Percentiles rank a stretch among this genome's conserved stretches.
phyloP scores from a whole-genome alignment of 2,113 vertebrate species.

The Naja naja region DNA sequence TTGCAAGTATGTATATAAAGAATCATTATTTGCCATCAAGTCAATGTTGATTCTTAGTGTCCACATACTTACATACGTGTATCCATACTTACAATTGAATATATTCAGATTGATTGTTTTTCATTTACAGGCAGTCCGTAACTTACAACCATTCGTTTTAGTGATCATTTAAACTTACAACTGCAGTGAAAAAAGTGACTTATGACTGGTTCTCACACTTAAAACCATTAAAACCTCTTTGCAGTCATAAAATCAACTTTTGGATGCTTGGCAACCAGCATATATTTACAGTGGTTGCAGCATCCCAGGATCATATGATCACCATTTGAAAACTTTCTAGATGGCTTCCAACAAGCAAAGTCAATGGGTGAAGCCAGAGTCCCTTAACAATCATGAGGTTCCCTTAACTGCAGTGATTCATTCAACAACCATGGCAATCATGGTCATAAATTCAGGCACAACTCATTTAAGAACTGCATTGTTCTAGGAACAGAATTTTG shows the following conservation, averaged over 20 bases:
- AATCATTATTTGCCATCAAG: not conserved
- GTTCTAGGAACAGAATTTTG: not conserved
- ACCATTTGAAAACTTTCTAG: not conserved
- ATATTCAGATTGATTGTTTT: not conserved
- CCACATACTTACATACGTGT: too few species aligned
- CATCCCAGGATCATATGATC: not conserved
- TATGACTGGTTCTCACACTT: not conserved
- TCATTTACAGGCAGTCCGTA: not conserved
- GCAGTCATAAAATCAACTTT: not conserved
- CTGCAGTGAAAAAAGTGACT: not conserved
- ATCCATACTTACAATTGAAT: not conserved
- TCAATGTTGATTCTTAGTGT: not conserved
- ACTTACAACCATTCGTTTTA: not conserved
- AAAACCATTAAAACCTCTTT: not conserved
- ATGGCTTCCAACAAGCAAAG: not conserved
- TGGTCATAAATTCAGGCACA: not conserved
- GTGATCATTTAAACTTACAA: not conserved
- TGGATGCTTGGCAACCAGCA: not conserved
- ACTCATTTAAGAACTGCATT: too few species aligned
- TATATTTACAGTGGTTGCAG: not conserved
- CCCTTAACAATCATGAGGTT: not conserved
- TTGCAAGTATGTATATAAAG: not conserved
- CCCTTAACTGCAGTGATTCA: not conserved
- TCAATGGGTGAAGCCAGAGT: not conserved
- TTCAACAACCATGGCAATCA: not conserved